Conservation (phyloP, 2,113 vertebrate genomes). For the Megalops atlanticus region DNA sequence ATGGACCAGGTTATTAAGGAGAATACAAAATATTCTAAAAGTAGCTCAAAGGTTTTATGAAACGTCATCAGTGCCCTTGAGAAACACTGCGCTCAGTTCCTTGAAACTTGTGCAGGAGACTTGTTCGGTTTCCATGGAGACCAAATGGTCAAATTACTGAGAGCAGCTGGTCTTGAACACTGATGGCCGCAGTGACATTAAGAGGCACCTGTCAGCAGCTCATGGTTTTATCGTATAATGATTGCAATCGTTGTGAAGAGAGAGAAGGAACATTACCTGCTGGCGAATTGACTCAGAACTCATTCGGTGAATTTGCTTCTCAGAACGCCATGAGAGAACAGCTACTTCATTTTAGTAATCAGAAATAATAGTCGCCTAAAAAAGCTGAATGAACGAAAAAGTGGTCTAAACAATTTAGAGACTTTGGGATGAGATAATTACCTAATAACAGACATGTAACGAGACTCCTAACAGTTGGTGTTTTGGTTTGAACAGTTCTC, state of each 20-base stretch:
- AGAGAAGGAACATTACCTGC: neutral
- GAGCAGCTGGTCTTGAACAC: slow-evolving; percentile 25
- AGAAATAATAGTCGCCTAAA: neutral
- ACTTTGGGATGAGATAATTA: neutral
- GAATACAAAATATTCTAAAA: neutral
- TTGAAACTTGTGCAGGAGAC: neutral
- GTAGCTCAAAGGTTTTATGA: neutral
- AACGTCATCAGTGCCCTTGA: neutral
- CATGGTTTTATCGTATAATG: neutral
- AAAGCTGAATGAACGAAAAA: neutral
- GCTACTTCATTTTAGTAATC: neutral
- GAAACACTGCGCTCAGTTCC: neutral
- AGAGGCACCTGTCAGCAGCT: slow-evolving; percentile 30
- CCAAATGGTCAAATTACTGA: slow-evolving; percentile 27
- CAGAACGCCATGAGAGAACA: neutral
- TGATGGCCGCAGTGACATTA: slow-evolving; percentile 10
- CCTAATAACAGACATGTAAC: neutral
- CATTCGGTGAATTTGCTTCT: neutral
- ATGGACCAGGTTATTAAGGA: neutral
- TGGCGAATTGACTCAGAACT: neutral
- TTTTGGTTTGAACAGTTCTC: neutral
- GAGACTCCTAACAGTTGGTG: neutral
- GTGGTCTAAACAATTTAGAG: slow-evolving; percentile 1
- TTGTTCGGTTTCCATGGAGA: slow-evolving; percentile 23
- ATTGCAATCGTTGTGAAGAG: neutral